Evolutionary conservation across 92 coral and sea anemone genomes (phyloP).

Genomic region (Pocillopora meandrina): DNA sequence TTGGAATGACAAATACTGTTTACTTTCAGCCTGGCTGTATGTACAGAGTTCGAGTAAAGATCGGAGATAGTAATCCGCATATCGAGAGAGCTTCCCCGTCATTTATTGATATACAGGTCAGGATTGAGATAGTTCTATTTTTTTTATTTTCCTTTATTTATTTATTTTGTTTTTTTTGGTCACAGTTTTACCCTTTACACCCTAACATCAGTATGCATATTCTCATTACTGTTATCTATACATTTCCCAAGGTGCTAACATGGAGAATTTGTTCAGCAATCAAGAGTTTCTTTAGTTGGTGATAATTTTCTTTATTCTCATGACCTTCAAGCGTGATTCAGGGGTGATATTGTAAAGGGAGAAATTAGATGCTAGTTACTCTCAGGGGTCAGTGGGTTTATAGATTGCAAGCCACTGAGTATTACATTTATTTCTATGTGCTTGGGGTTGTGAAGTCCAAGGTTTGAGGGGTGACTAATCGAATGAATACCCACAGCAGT

Average conservation of each 20-base stretch:
- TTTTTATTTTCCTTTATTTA: no score
- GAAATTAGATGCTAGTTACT: no score
- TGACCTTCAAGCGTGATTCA: no score
- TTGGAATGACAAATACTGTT: background rate
- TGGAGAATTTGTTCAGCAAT: no score
- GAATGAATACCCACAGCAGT: background rate
- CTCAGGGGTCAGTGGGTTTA: background rate
- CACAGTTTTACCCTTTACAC: no score
- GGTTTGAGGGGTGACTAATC: background rate
- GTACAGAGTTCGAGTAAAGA: conserved; percentile 90
- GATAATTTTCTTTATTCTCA: no score
- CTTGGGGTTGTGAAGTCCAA: background rate
- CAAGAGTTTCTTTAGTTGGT: no score
- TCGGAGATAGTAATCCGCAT: conserved; percentile 89
- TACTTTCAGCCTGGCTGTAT: conserved; percentile 90
- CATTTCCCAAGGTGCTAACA: no score
- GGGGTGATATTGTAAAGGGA: no score
- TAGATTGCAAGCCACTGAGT: background rate
- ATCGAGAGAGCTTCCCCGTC: conserved; percentile 90
- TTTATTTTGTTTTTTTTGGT: background rate
- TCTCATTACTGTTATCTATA: no score
- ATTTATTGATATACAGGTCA: conserved; percentile 86
- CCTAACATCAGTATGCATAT: no score
- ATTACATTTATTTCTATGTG: background rate
- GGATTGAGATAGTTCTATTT: no score